Conservation (phyloP, 2,888 invertebrate genomes). For the Panzeria rudis region DNA sequence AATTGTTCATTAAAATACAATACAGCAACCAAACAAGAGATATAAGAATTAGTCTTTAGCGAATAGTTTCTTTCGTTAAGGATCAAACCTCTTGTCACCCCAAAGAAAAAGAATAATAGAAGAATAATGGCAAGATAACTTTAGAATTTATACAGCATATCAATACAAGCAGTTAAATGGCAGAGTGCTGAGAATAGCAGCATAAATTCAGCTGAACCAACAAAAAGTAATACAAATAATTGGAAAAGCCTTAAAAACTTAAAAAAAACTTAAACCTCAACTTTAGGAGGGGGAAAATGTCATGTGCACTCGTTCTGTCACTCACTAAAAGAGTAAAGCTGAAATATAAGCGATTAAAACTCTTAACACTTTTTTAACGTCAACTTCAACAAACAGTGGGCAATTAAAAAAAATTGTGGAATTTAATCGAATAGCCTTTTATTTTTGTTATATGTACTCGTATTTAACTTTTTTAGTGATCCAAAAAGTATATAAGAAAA, state of each 20-base stretch:
- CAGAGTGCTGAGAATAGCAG: conserved; percentile 13
- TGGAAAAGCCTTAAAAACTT: conserved; percentile 70
- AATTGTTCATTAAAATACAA: conserved; percentile 69
- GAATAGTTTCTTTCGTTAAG: neutral
- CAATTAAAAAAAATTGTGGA: no score
- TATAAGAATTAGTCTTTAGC: conserved; percentile 11
- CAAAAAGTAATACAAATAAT: conserved; percentile 55
- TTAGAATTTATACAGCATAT: conserved; percentile 32
- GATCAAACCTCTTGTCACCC: neutral
- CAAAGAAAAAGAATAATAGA: neutral
- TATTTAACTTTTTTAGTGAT: no score
- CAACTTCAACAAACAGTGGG: neutral
- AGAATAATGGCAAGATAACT: conserved; percentile 28
- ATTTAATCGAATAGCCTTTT: no score
- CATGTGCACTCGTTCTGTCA: conserved; percentile 50
- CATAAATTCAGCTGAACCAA: conserved; percentile 21
- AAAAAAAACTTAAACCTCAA: conserved; percentile 66
- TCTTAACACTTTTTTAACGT: conserved; percentile 46
- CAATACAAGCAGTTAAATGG: conserved; percentile 36
- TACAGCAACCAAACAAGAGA: conserved; percentile 34
- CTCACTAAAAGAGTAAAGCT: neutral
- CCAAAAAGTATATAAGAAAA: no score
- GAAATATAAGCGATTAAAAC: conserved; percentile 54
- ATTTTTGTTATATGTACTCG: no score
- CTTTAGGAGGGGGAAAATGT: conserved; percentile 36